Base-by-base conservation (phyloP, 2,888 invertebrate species). In the Eledone cirrhosa region DNA sequence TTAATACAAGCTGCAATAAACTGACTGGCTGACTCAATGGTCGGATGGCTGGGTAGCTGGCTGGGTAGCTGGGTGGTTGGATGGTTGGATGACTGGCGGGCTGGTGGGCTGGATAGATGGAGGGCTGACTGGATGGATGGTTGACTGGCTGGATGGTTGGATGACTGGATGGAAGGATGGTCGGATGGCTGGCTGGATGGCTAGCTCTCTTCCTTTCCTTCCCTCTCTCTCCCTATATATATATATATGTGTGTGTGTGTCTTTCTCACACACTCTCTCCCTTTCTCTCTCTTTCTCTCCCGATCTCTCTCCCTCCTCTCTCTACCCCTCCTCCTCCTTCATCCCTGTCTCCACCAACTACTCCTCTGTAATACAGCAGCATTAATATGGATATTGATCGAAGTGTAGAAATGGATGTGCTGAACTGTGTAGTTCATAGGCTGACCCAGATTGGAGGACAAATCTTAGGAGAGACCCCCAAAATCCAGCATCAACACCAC, bases 371-470 rank as follows among this genome's bases (percentile, higher is more conserved):
- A 41, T 41, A 8, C 41, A 41, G 72, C 24, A 13, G 72, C 24
- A 13, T 72, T 72, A 33, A 11, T 33, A 31, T 72, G 72, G 41
- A 72, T 72, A 72, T 72, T 72, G 72, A 72, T 72, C 41, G 72
- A 16, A n/a, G 33, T 72, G 72, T 41, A 72, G 33, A 33, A 33
- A 33, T 72, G 72, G 72, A 72, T 72, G 72, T 72, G 72, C 33
- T 72, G 72, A 72, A 72, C 72, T 72, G 41, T 72, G 41, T 72
- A 72, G 72, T 72, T 72, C 33, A 72, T 41, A 41, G 72, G 72
- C 22, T 72, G 33, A 72, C 72, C 72, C 72, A 72, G 72, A 72
- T 72, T 72, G 72, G 33, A 72, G 33, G 33, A 72, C 72, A 67
- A 31, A 41, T 41, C 41, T 72, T 63, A 41, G 41, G 33, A 33